phyloP scores from a whole-genome alignment of 2,888 invertebrate species.

The Danaus chrysippus region DNA sequence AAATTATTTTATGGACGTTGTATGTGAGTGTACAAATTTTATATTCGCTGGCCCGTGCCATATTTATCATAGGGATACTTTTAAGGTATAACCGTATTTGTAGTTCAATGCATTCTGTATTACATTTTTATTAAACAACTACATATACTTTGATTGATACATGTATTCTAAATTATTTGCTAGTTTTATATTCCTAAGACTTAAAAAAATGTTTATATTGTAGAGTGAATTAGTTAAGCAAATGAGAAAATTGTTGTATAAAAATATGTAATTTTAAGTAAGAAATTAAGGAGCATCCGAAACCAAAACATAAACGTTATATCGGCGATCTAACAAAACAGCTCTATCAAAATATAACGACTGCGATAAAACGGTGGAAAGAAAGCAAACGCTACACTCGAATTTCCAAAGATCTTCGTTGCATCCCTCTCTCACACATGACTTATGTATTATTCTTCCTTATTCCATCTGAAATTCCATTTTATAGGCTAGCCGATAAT shows the following conservation, averaged over 20 bases:
- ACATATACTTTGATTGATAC: slow-evolving; percentile 25
- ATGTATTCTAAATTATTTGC: slow-evolving; percentile 5
- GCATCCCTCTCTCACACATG: slow-evolving; percentile 56
- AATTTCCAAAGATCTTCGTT: slow-evolving; percentile 73
- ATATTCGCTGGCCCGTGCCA: slow-evolving; percentile 50
- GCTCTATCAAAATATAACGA: slow-evolving; percentile 79
- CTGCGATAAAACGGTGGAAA: slow-evolving; percentile 76
- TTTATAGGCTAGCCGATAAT: slow-evolving; percentile 76
- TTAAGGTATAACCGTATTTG: slow-evolving; percentile 56
- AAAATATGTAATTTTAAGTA: slow-evolving; percentile 8
- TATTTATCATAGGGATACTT: slow-evolving; percentile 61
- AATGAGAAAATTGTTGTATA: not conserved
- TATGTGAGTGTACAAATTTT: slow-evolving; percentile 48
- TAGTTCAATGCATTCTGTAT: slow-evolving; percentile 40
- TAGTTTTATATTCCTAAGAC: too few species aligned
- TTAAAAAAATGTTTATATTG: too few species aligned
- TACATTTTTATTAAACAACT: slow-evolving; percentile 40
- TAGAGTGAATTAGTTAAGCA: not conserved
- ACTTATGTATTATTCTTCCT: slow-evolving; percentile 50
- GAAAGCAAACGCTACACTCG: slow-evolving; percentile 74
- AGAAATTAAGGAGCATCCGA: slow-evolving; percentile 27
- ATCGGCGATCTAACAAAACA: slow-evolving; percentile 70
- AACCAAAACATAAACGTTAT: slow-evolving; percentile 77
- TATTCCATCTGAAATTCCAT: slow-evolving; percentile 62
- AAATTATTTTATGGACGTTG: slow-evolving; percentile 20